phyloP scores from a whole-genome alignment of 2,113 vertebrate genomes.

The Sciurus niger region DNA sequence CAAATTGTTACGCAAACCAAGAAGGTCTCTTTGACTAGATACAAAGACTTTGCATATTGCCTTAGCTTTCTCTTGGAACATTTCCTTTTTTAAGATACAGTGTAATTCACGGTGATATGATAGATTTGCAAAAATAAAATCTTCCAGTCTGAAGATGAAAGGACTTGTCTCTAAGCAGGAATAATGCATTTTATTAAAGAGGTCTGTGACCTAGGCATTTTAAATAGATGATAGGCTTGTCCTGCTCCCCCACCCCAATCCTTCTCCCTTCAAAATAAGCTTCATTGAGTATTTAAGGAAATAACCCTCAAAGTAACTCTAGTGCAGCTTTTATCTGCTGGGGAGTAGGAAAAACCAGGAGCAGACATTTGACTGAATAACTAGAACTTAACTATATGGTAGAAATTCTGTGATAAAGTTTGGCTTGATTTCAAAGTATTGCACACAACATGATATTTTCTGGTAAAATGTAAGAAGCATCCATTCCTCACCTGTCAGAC shows the following conservation, averaged over 20 bases:
- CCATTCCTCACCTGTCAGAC: not conserved
- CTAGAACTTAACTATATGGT: not conserved
- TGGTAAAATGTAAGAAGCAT: too few relatives aligned
- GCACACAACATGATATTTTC: not conserved
- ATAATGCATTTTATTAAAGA: conserved; percentile 45
- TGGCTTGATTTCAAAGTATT: not conserved
- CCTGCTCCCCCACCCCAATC: accelerated
- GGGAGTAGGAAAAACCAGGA: not conserved
- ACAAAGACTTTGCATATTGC: conserved; percentile 50
- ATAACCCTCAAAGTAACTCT: not conserved
- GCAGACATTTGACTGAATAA: not conserved
- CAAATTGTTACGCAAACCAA: conserved; percentile 36
- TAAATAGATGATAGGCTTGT: not conserved
- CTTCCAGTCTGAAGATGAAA: conserved; percentile 12
- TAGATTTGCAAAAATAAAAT: conserved; percentile 53
- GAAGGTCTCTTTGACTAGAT: not conserved
- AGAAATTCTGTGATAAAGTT: not conserved
- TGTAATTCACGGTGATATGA: not conserved
- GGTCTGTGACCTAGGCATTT: not conserved
- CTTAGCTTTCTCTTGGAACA: conserved; percentile 25
- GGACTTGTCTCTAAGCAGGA: not conserved
- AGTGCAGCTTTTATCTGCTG: not conserved
- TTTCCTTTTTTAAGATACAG: conserved; percentile 32
- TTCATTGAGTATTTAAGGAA: not conserved
- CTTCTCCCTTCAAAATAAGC: not conserved